Conservation (phyloP, 2,797 vertebrate genomes). For the Nyctalus aviator region DNA sequence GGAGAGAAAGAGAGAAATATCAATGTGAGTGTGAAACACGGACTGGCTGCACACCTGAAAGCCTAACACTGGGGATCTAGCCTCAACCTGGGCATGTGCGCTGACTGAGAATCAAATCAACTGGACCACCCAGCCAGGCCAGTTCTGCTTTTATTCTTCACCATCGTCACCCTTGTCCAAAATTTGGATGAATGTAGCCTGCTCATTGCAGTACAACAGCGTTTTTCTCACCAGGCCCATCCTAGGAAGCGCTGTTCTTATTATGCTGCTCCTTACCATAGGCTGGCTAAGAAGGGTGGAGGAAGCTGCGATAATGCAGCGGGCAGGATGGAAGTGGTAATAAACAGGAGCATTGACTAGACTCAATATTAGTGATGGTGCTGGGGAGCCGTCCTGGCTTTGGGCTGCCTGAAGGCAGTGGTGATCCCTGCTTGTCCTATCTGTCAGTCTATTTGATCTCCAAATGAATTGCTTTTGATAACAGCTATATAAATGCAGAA, state of each 20-base stretch:
- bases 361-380: conserved; percentile 89
- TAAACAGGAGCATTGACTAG: conserved; percentile 86
- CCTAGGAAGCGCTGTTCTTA: not conserved
- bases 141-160: not conserved
- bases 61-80: not conserved
- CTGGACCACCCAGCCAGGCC: not conserved
- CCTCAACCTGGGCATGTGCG: not conserved
- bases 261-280: conserved; percentile 63
- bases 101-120: not conserved
- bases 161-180: not conserved
- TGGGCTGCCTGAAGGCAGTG: conserved; percentile 90
- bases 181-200: not conserved
- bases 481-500: conserved; percentile 93
- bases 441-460: conserved; percentile 94
- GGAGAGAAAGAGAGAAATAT: not conserved
- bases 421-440: conserved; percentile 92
- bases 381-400: conserved; percentile 87
- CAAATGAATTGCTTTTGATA: conserved; percentile 95
- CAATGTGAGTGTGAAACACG: not conserved
- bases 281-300: conserved; percentile 34
- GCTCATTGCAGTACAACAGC: not conserved
- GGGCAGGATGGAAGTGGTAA: conserved; percentile 81
- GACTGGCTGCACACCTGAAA: not conserved
- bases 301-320: conserved; percentile 73
- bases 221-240: not conserved